Conservation (phyloP, 2,888 invertebrate species). For the Caenorhabditis afra region DNA sequence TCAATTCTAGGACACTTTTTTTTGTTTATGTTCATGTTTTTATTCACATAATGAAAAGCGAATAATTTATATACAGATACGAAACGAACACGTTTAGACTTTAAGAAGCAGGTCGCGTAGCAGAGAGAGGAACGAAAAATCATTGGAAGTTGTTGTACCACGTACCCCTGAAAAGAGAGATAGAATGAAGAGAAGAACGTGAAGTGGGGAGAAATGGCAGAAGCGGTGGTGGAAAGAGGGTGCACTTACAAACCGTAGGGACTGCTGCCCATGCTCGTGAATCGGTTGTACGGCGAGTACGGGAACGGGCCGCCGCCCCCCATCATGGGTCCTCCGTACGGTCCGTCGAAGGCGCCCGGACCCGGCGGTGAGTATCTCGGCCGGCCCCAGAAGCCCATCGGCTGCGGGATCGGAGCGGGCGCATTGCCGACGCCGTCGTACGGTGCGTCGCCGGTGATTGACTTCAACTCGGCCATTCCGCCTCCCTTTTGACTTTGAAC, state of each 20-base stretch:
- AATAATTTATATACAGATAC: conserved; percentile 44
- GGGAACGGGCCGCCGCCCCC: conserved; percentile 47
- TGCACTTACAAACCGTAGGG: conserved; percentile 71
- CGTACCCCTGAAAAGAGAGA: conserved; percentile 42
- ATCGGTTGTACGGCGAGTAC: conserved; percentile 58
- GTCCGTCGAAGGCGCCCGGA: conserved; percentile 34
- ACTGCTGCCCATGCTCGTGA: conserved; percentile 60
- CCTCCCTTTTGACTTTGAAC: conserved; percentile 55
- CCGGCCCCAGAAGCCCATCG: conserved; percentile 72
- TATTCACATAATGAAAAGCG: conserved; percentile 11
- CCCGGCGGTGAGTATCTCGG: conserved; percentile 64
- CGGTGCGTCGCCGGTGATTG: conserved; percentile 68
- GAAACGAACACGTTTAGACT: conserved; percentile 14
- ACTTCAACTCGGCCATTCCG: conserved; percentile 70
- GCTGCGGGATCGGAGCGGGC: conserved; percentile 66
- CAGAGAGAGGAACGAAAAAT: conserved; percentile 38
- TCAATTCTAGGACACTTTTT: conserved; percentile 38
- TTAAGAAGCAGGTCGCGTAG: conserved; percentile 46
- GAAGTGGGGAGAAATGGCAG: conserved; percentile 5
- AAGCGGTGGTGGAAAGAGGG: conserved; percentile 3
- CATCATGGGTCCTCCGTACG: conserved; percentile 54
- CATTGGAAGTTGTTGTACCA: conserved; percentile 54
- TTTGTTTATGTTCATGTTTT: conserved; percentile 22
- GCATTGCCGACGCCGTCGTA: conserved; percentile 68
- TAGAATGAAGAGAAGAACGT: no score